These are phyloP conservation scores for Anguilla megastoma DNA, from an alignment of 2,797 vertebrate species.

Conservation along the genomic window DNA sequence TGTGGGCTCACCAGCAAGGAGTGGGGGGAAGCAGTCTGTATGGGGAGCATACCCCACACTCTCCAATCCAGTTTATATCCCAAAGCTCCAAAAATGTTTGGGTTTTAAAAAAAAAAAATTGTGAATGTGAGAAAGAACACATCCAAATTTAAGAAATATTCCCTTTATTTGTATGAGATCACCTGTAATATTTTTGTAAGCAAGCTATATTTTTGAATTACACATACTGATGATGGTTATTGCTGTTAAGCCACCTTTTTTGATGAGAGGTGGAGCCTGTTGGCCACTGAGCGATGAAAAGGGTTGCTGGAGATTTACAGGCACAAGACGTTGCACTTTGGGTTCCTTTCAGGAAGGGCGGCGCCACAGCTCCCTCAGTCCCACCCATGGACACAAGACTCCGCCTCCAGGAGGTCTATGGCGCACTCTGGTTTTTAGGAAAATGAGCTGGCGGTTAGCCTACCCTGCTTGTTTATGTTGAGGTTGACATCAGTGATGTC, in stretches of 20 bases:
- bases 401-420: conserved; percentile 37
- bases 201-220: conserved; percentile 74
- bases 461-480: conserved; percentile 87
- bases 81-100: conserved; percentile 49
- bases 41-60: conserved; percentile 28
- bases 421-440: conserved; percentile 49
- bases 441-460: conserved; percentile 76
- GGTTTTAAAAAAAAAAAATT: not conserved
- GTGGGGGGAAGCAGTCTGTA: conserved; percentile 22
- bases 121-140: conserved; percentile 37
- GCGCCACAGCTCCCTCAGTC: conserved; percentile 52
- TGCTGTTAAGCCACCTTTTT: conserved; percentile 56
- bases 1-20: conserved; percentile 39
- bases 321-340: conserved; percentile 69
- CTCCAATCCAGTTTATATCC: conserved; percentile 41
- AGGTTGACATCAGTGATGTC: conserved; percentile 99
- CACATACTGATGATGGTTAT: conserved; percentile 54
- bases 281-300: conserved; percentile 21
- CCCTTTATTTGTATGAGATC: conserved; percentile 70
- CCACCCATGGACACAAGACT: conserved; percentile 48
- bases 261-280: conserved; percentile 39
- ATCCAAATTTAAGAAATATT: conserved; percentile 57
- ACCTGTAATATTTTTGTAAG: conserved; percentile 78
- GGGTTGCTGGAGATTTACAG: conserved; percentile 36
- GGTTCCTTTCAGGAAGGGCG: conserved; percentile 48